Evolutionary conservation across 2,888 invertebrate genomes (phyloP), one percentile per base, ranked within the genome.

Genomic region (Syritta pipiens): DNA sequence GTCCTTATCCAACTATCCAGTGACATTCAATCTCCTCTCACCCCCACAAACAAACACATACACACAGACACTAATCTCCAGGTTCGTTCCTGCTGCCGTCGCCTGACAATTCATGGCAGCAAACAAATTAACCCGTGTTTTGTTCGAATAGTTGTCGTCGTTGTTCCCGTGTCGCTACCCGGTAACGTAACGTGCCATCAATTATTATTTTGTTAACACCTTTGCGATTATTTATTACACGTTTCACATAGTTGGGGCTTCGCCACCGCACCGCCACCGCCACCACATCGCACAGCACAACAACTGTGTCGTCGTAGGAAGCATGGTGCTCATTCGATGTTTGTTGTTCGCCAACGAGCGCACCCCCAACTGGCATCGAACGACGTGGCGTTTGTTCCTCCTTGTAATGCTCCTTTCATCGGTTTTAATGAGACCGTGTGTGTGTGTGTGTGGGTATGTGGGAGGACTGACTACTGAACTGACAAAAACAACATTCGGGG

Each of bases 161-260:
- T 55, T 63, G 76, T 40, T 67, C 26, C 57, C 53, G 48, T 72
- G 51, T 77, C 71, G 48, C 55, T 55, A 48, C 40, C 35, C 35
- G 22, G 53, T 32, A 55, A 28, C 49, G 55, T 67, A 72, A 67
- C 59, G 53, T 60, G 60, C 74, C 26, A 79, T 79, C 72, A 79
- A 79, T 79, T 79, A 79, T 79, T 79, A 72, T 79, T 74, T 67
- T 74, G 79, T 74, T 72, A 72, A 72, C 77, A 77, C 77, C 77
- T 77, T 59, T 72, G 57, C 59, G 65, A 77, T 77, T 77, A 72
- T 72, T 67, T 77, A 77, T 77, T 62, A 79, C 79, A 79, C 19
- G 59, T 65, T 53, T 42, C 59, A 32, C 26, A 62, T 35, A 75
- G 60, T 28, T 19, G 42, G 51, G 42, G 35, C 35, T 20, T 6